These are phyloP conservation scores for Eumacrocentrus americanus DNA, from an alignment of 2,888 invertebrate genomes.

Conservation along the genomic window DNA sequence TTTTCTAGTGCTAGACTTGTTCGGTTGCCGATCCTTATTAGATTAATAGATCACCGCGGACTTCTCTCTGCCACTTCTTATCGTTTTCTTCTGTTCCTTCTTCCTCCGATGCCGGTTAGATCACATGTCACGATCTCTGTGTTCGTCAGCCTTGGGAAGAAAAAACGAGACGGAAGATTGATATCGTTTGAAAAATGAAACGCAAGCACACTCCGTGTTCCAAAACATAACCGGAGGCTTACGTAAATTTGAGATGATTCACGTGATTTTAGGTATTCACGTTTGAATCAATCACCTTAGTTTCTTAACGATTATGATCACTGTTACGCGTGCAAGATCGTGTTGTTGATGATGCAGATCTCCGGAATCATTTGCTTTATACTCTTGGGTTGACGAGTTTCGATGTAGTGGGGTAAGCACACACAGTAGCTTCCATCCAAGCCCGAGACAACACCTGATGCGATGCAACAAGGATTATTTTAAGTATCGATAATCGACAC, in stretches of 20 bases:
- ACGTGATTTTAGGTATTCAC: not conserved
- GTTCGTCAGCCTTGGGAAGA: too few relatives aligned
- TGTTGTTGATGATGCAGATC: not conserved
- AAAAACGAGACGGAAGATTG: too few relatives aligned
- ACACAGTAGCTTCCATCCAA: too few relatives aligned
- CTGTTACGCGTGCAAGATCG: too few relatives aligned
- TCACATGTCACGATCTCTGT: too few relatives aligned
- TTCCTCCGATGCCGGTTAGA: too few relatives aligned
- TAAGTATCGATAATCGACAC: constrained; percentile 25
- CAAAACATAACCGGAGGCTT: too few relatives aligned
- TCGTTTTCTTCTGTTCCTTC: not conserved
- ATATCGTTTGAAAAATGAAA: too few relatives aligned
- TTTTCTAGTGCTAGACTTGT: not conserved
- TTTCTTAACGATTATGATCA: not conserved
- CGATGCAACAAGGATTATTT: constrained; percentile 11
- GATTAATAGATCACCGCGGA: constrained; percentile 9
- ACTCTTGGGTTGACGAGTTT: not conserved
- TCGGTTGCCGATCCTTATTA: constrained; percentile 20
- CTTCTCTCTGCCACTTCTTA: not conserved
- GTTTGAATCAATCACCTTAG: not conserved
- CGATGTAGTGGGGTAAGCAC: constrained; percentile 4
- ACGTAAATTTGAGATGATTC: too few relatives aligned
- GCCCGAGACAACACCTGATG: not conserved
- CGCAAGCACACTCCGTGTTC: too few relatives aligned
- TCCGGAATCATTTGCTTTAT: not conserved